Evolutionary conservation across 2,888 invertebrate genomes (phyloP).

Genomic region (Parapristionchus giblindavisi): DNA sequence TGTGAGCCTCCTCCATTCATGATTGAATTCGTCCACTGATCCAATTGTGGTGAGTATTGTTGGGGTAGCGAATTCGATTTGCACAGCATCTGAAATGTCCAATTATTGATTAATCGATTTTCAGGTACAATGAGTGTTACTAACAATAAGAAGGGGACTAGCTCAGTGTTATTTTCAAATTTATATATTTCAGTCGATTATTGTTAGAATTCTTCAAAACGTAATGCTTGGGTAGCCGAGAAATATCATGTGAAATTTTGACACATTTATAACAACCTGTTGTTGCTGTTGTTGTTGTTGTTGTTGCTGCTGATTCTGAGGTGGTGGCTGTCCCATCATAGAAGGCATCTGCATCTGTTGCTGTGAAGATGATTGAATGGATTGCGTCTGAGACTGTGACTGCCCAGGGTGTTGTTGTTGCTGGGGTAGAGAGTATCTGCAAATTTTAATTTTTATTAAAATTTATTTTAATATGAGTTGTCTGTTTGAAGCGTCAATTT

Average conservation of each 20-base stretch:
- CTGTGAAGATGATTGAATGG: too few species aligned
- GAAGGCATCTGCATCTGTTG: too few species aligned
- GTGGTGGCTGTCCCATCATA: constrained; percentile 39
- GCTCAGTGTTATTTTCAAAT: too few species aligned
- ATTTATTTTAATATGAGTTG: background rate
- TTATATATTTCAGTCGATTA: too few species aligned
- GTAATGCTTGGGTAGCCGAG: too few species aligned
- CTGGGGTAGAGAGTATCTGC: constrained; percentile 34
- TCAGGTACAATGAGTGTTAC: too few species aligned
- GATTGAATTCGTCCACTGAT: constrained; percentile 26
- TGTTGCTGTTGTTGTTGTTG: too few species aligned
- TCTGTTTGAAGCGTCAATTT: too few species aligned
- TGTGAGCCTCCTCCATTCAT: constrained; percentile 22
- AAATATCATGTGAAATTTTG: background rate
- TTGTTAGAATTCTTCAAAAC: too few species aligned
- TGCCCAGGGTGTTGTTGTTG: constrained; percentile 18
- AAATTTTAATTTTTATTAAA: background rate
- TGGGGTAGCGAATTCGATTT: constrained; percentile 52
- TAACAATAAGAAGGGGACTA: too few species aligned
- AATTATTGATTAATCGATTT: background rate
- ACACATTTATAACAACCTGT: constrained; percentile 1
- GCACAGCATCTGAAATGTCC: constrained; percentile 41
- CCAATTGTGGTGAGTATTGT: constrained; percentile 43
- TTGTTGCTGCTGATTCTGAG: too few species aligned
- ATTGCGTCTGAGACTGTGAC: too few species aligned